A percentile compares a stretch with the other conserved stretches of the same genome.
These are phyloP conservation scores for Cydia strobilella DNA, from an alignment of 1,140 invertebrate genomes.

Conservation along the genomic window DNA sequence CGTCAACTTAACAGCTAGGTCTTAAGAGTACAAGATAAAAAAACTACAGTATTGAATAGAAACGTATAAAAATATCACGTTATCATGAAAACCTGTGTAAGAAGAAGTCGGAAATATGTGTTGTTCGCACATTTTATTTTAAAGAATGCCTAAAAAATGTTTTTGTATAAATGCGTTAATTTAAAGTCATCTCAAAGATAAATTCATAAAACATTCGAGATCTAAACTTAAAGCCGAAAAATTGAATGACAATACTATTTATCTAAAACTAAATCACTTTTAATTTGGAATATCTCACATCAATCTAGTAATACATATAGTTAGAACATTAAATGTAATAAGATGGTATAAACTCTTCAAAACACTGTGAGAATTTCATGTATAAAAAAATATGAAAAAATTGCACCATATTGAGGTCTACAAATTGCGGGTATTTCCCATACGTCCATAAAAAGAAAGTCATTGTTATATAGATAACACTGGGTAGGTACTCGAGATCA, in stretches of 20 bases:
- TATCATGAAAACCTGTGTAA: conserved; percentile 65
- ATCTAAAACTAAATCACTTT: conserved; percentile 13
- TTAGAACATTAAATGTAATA: neutral
- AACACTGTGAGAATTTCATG: neutral
- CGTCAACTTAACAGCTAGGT: conserved; percentile 50
- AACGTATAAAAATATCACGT: conserved; percentile 69
- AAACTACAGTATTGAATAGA: conserved; percentile 53
- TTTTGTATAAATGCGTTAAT: conserved; percentile 7
- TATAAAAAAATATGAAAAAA: conserved; percentile 15
- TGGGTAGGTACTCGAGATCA: too few species aligned
- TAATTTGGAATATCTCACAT: conserved; percentile 14
- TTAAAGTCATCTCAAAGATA: conserved; percentile 16
- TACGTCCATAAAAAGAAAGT: neutral
- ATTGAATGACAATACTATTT: neutral
- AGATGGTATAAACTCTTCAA: neutral
- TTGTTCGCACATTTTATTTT: neutral
- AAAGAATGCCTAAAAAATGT: neutral
- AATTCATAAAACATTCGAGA: neutral
- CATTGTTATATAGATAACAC: neutral
- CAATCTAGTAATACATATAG: neutral
- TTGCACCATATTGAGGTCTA: conserved; percentile 23
- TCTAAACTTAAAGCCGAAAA: conserved; percentile 16
- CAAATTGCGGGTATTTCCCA: conserved; percentile 1
- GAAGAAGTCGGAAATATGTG: neutral
- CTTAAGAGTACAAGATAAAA: conserved; percentile 59